A percentile compares a stretch with the other conserved stretches of the same genome.
Evolutionary conservation across 2,113 vertebrate genomes (phyloP).

Genomic region (Percina caprodes): DNA sequence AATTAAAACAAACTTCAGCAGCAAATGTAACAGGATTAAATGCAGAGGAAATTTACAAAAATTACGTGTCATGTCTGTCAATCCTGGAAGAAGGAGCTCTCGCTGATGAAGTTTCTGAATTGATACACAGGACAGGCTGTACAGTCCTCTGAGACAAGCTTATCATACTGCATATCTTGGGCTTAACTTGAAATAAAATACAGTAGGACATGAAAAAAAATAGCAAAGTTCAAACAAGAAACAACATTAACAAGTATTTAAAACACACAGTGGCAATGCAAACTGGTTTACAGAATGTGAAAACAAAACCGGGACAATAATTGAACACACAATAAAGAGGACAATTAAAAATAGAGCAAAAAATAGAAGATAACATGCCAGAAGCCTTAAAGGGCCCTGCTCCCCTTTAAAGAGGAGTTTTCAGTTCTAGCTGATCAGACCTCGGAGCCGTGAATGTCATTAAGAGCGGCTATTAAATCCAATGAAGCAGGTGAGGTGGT

Average conservation of each 20-base stretch:
- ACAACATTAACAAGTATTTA: not conserved
- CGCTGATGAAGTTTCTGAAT: not conserved
- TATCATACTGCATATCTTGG: not conserved
- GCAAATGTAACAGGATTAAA: not conserved
- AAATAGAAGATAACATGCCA: too few species aligned
- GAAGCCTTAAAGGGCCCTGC: not conserved
- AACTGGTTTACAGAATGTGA: not conserved
- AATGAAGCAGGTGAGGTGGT: not conserved
- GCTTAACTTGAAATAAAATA: not conserved
- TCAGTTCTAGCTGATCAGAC: not conserved
- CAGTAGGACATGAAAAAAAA: too few species aligned
- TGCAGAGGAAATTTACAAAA: not conserved
- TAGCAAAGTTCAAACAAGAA: not conserved
- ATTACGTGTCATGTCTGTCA: not conserved
- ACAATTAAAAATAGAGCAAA: not conserved
- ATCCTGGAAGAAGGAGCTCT: not conserved
- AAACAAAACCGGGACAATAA: not conserved
- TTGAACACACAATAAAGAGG: not conserved
- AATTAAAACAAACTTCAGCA: slow-evolving; percentile 22
- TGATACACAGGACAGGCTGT: not conserved
- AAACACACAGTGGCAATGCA: not conserved
- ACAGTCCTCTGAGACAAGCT: not conserved
- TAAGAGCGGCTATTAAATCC: not conserved
- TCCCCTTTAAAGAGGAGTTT: not conserved
- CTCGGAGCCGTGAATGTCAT: not conserved